Evolutionary conservation across 1,140 invertebrate species (phyloP).

Genomic region (Physella acuta): DNA sequence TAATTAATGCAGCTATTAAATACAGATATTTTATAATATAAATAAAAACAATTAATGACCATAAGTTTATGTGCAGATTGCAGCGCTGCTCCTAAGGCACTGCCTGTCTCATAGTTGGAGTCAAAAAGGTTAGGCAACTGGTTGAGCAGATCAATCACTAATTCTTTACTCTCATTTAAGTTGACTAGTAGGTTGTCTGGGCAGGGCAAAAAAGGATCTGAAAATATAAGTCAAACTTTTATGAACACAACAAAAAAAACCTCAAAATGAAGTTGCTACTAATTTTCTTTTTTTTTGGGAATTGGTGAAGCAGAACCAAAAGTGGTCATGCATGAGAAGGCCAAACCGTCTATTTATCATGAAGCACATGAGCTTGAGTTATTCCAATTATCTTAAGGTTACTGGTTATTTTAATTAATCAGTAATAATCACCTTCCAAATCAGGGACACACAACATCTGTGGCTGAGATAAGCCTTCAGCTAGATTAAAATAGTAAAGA

Average conservation of each 20-base stretch:
- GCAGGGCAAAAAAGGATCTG: constrained; percentile 65
- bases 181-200: constrained; percentile 91
- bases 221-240: constrained; percentile 33
- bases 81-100: constrained; percentile 87
- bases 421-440: constrained; percentile 89
- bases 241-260: constrained; percentile 1
- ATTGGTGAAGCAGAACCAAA: too few species aligned
- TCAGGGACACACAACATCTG: constrained; percentile 90
- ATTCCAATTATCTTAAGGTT: too few species aligned
- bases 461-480: constrained; percentile 81
- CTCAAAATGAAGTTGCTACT: not conserved
- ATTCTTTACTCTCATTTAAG: constrained; percentile 78
- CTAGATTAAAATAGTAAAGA: constrained; percentile 92
- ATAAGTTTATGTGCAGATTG: constrained; percentile 90
- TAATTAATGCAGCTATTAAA: not conserved
- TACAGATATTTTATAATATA: not conserved
- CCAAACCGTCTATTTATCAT: too few species aligned
- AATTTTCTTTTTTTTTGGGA: not conserved
- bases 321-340: too few species aligned
- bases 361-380: too few species aligned
- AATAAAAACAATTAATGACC: constrained; percentile 60
- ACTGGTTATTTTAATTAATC: too few species aligned
- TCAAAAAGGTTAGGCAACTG: constrained; percentile 80
- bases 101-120: constrained; percentile 73
- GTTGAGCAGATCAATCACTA: constrained; percentile 78